Evolutionary conservation across 1,140 invertebrate genomes (phyloP).

Genomic region (Pseudomyrmex dendroicus): DNA sequence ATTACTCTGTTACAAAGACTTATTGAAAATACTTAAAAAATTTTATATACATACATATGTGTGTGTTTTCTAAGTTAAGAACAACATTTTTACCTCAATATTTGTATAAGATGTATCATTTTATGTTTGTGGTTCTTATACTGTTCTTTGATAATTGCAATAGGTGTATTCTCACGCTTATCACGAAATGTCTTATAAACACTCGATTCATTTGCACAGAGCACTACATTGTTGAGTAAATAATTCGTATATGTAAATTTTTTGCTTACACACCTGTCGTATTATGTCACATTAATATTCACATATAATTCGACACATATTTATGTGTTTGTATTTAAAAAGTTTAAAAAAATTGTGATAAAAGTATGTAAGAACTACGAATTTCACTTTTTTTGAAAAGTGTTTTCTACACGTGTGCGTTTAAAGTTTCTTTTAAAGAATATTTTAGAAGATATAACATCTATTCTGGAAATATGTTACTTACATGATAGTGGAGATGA

Average conservation of each 20-base stretch:
- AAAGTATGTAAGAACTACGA: not conserved
- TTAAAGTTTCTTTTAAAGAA: not conserved
- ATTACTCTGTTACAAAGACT: not conserved
- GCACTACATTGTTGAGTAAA: conserved; percentile 8
- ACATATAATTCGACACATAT: not conserved
- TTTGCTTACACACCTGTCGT: not conserved
- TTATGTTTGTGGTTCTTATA: conserved; percentile 10
- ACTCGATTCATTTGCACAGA: not conserved
- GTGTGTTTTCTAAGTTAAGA: not conserved
- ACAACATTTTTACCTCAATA: conserved; percentile 24
- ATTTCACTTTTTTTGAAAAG: not conserved
- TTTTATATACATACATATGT: no score
- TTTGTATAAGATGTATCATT: conserved; percentile 26
- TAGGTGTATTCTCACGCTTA: no score
- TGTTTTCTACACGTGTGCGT: no score
- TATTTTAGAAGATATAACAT: not conserved
- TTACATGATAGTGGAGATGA: conserved; percentile 13
- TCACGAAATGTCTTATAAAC: not conserved
- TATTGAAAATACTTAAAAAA: not conserved
- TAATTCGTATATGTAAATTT: conserved; percentile 14
- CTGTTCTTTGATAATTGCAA: not conserved
- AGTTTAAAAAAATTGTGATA: not conserved
- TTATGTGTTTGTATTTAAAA: no score
- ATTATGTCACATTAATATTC: conserved; percentile 1
- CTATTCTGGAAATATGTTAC: conserved; percentile 16